phyloP scores from a whole-genome alignment of 2,888 invertebrate species.

The Ditula angustiorana region DNA sequence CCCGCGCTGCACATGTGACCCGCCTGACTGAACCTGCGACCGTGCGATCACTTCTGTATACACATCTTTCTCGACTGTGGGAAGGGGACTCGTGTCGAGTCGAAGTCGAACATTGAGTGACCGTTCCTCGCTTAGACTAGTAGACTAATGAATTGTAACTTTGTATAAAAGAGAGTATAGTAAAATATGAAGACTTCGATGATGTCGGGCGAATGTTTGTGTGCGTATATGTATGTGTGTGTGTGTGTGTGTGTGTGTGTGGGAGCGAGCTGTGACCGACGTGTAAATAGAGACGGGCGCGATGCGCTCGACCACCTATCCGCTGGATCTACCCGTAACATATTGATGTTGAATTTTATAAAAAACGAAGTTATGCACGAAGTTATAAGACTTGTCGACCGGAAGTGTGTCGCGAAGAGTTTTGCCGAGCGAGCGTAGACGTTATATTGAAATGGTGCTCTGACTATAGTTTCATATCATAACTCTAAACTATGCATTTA shows the following conservation, averaged over 20 bases:
- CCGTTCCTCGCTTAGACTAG: constrained; percentile 22
- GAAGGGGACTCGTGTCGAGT: neutral
- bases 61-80: neutral
- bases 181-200: constrained; percentile 1
- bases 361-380: constrained; percentile 21
- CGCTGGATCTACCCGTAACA: constrained; percentile 1
- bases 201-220: neutral
- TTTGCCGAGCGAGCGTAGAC: constrained; percentile 26
- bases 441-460: constrained; percentile 74
- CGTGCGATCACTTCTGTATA: neutral
- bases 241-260: constrained; percentile 16
- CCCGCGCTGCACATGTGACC: neutral
- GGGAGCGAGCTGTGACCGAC: neutral
- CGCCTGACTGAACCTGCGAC: neutral
- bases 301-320: constrained; percentile 2
- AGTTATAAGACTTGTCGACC: constrained; percentile 21
- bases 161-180: constrained; percentile 17
- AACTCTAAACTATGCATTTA: constrained; percentile 78
- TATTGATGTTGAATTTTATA: constrained; percentile 20
- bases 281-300: constrained; percentile 26
- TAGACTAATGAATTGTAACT: neutral
- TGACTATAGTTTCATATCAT: constrained; percentile 82
- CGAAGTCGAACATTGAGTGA: neutral
- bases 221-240: neutral
- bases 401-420: neutral